Conservation (phyloP, 2,113 vertebrate species). For the Glaucidium brasilianum region DNA sequence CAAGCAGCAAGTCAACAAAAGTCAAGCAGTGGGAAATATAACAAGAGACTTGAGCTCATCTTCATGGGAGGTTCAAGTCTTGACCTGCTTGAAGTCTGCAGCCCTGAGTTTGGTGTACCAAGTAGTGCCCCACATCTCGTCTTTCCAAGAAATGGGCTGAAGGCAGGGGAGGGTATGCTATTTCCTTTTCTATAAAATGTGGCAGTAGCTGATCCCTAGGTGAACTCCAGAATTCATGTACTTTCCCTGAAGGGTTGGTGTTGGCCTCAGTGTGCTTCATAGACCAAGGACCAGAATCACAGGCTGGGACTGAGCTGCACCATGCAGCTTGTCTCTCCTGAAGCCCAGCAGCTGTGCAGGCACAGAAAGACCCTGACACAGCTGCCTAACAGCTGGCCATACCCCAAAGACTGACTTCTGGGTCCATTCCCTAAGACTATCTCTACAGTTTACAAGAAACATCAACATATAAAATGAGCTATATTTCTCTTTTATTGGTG, state of each 20-base stretch:
- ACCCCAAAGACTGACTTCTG: background rate
- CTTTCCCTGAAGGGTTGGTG: background rate
- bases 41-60: background rate
- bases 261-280: fast-evolving
- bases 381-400: background rate
- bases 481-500: background rate
- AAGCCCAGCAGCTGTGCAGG: background rate
- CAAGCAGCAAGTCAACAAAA: background rate
- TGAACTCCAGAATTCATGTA: background rate
- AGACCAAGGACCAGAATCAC: background rate
- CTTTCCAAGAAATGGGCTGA: background rate
- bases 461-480: background rate
- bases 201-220: background rate
- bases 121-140: background rate
- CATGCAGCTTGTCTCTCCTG: background rate
- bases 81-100: background rate
- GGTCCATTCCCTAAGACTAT: background rate
- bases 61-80: background rate
- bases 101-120: background rate
- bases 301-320: background rate
- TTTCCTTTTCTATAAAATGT: background rate
- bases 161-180: background rate
- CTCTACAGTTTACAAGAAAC: background rate
- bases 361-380: background rate
- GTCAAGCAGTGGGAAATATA: background rate